Evolutionary conservation across 1,140 invertebrate genomes (phyloP), one percentile per base, ranked within the genome.

Genomic region (Drosophila setifemur): DNA sequence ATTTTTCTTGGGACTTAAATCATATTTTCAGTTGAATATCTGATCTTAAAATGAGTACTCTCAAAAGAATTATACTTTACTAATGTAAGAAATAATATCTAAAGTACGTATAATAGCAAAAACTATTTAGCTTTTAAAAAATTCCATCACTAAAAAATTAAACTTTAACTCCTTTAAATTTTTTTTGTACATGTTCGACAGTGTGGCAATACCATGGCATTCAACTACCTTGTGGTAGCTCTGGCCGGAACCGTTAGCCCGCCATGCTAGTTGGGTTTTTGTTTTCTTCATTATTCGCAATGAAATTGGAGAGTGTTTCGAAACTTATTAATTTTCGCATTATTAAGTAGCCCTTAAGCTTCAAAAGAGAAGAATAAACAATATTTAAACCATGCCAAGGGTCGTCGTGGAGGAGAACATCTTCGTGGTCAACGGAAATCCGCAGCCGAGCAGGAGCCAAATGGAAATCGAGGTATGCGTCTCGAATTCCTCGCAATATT

Each of bases 401-500:
- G 6, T 37, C 43, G n/a, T n/a, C 31, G 31, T 28, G 0, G 61
- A 54, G 12, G 37, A 68, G 7, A 60, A 37, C 19, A 63, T 68
- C 35, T 75, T 68, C 33, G 19, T 25, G 55, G 8, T 68, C 11
- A 39, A 7, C 4, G 55, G 18, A 2, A 72, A 37, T 23, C 16
- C 37, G 12, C 43, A 58, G 7, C 43, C 9, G 2, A 12, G 26
- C 19, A 25, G n/a, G 18, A 33, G 52, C n/a, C 18, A 5, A n/a
- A n/a, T n/a, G n/a, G 43, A 66, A 40, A n/a, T 54, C 1, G 25
- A 86, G 53, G 79, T 83, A 14, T 23, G 8, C 12, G 31, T 31
- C 14, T 45, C 19, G 12, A 11, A 6, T 35, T n/a, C 28, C 33
- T 18, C 5, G 28, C 9, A 7, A n/a, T n/a, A n/a, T n/a, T n/a